Evolutionary conservation across 92 coral and sea anemone genomes (phyloP).

Genomic region (Pocillopora meandrina): DNA sequence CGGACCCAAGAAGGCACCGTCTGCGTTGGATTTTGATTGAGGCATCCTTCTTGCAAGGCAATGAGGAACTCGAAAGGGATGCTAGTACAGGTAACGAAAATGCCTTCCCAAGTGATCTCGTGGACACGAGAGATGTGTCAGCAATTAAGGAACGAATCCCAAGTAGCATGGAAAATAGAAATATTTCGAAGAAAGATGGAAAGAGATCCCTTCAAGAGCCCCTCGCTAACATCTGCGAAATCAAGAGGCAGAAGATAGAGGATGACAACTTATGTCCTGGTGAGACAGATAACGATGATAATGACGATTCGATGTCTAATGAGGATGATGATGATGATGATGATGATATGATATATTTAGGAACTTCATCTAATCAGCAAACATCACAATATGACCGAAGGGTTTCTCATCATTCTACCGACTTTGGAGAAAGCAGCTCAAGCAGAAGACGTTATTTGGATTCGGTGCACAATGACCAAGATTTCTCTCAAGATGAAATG

Average conservation of each 20-base stretch:
- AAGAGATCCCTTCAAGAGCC: not conserved
- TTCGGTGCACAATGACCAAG: not conserved
- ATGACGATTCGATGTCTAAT: too few relatives aligned
- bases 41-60: conserved; percentile 14
- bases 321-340: not conserved
- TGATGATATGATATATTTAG: not conserved
- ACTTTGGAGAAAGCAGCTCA: not conserved
- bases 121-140: not conserved
- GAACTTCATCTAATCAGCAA: not conserved
- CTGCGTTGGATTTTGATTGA: conserved; percentile 33
- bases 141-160: not conserved
- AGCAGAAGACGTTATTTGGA: not conserved
- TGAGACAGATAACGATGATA: not conserved
- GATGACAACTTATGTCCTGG: not conserved
- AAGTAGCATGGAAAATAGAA: not conserved
- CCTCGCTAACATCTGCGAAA: not conserved
- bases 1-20: conserved; percentile 28
- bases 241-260: not conserved
- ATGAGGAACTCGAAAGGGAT: not conserved
- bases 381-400: too few relatives aligned
- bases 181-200: not conserved
- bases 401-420: too few relatives aligned
- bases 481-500: too few relatives aligned
- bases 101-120: too few relatives aligned
- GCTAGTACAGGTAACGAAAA: too few relatives aligned